Conservation (phyloP, 2,888 invertebrate genomes). For the Drosophila melanocephala region DNA sequence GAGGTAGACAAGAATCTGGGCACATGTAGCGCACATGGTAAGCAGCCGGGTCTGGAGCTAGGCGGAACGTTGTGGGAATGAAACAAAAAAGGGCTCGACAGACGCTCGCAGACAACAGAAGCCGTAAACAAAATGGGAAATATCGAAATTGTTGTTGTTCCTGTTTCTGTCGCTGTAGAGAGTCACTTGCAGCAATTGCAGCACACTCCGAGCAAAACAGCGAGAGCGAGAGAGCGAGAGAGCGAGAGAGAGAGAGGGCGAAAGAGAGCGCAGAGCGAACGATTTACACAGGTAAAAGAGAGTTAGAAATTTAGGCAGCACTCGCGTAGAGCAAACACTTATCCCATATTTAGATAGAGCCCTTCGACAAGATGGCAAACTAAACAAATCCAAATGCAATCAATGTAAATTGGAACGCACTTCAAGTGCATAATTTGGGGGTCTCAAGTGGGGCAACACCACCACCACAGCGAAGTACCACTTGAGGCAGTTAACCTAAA, state of each 20-base stretch:
- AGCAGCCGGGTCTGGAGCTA: conserved; percentile 19
- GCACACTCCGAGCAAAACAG: conserved; percentile 6
- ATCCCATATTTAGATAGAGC: conserved; percentile 1
- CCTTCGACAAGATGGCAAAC: conserved; percentile 18
- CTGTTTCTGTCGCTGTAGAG: conserved; percentile 5
- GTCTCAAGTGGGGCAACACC: conserved; percentile 47
- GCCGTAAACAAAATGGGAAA: conserved; percentile 60
- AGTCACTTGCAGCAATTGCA: conserved; percentile 36
- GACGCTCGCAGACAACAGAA: conserved; percentile 53
- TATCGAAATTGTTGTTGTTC: conserved; percentile 34
- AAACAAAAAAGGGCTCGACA: conserved; percentile 64
- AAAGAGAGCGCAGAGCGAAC: neutral
- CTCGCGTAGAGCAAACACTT: neutral
- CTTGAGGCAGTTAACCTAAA: conserved; percentile 34
- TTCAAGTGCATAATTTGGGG: conserved; percentile 43
- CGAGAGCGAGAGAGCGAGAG: neutral
- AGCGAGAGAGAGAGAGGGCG: neutral
- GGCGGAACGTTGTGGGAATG: conserved; percentile 46
- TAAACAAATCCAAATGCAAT: conserved; percentile 64
- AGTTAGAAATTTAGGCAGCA: conserved; percentile 14
- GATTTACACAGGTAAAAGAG: conserved; percentile 31
- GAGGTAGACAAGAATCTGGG: conserved; percentile 51
- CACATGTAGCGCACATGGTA: conserved; percentile 64
- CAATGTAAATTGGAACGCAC: conserved; percentile 49
- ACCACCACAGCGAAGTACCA: conserved; percentile 24